Base-by-base conservation (phyloP, 2,797 vertebrate species). In the Darevskia mixta region DNA sequence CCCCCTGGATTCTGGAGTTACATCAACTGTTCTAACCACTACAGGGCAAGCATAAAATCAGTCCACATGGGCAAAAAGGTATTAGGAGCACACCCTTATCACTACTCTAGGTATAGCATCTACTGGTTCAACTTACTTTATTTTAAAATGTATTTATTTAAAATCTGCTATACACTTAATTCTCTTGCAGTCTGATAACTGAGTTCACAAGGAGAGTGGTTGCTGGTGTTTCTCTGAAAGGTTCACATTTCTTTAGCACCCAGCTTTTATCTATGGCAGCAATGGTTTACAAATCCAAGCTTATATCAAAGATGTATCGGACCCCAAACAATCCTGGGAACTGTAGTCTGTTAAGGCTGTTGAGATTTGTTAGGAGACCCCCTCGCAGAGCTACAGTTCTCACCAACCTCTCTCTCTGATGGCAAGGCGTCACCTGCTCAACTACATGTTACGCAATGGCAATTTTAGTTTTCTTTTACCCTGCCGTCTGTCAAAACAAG, bases 111-210 rank as follows among this genome's bases (percentile, higher is more conserved):
- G 17, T 58, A 66, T 67, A 64, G 64, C 13, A 45, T 18, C 17
- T 41, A 43, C 55, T 29, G 27, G 58, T 41, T 23, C 64, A 35
- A 77, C 17, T 13, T 80, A 80, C 55, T 85, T 66, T 43, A 32
- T 45, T 69, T 86, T 4, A 49, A 55, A 83, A 83, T 58, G n/a
- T 58, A 11, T 49, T 35, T 78, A 77, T 86, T 87, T 58, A 45
- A 35, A 55, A 73, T 17, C n/a, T 82, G 38, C 38, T 87, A 10
- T 43, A 20, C 6, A 76, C 32, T 35, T 15, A 35, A 76, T 35
- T 82, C n/a, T 35, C 55, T 72, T 82, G 55, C n/a, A 66, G 64
- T 13, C 25, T 17, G 27, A 29, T 82, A 29, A 29, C 41, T 43
- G 8, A 4, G 35, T 76, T 64, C 61, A 64, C 61, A 23, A 64